Evolutionary conservation across 1,140 invertebrate genomes (phyloP).

Genomic region (Phthorimaea operculella): DNA sequence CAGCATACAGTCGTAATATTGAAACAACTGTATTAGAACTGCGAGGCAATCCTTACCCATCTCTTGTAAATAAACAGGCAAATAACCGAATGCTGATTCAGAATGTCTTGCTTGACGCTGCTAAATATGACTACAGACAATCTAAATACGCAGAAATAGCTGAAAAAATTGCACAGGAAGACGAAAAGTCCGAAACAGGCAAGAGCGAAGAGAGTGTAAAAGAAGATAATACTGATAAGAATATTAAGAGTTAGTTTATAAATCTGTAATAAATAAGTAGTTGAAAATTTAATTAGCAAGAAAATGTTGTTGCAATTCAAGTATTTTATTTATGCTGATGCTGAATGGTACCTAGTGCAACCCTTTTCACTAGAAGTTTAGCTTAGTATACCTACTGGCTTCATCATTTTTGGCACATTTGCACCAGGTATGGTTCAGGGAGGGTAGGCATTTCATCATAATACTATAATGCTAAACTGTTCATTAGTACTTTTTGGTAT

Average conservation of each 20-base stretch:
- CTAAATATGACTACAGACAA: constrained; percentile 74
- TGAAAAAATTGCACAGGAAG: constrained; percentile 39
- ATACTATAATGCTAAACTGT: too few species aligned
- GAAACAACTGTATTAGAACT: constrained; percentile 80
- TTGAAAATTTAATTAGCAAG: not conserved
- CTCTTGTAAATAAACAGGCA: constrained; percentile 65
- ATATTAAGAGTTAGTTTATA: not conserved
- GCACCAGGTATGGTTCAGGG: too few species aligned
- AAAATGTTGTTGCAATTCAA: too few species aligned
- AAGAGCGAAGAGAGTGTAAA: not conserved
- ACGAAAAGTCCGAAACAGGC: constrained; percentile 3
- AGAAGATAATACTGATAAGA: not conserved
- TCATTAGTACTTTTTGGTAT: too few species aligned
- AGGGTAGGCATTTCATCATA: too few species aligned
- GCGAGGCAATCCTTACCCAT: constrained; percentile 78
- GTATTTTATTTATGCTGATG: too few species aligned
- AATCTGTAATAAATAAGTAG: not conserved
- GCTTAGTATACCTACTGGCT: too few species aligned
- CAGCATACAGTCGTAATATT: constrained; percentile 67
- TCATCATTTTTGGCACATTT: too few species aligned
- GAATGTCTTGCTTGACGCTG: constrained; percentile 78
- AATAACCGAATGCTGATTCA: constrained; percentile 75
- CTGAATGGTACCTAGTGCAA: too few species aligned
- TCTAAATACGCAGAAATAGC: constrained; percentile 62
- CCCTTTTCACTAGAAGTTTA: too few species aligned